Evolutionary conservation across 2,888 invertebrate genomes (phyloP), one percentile per base, ranked within the genome.

Genomic region (Eurytoma californica): DNA sequence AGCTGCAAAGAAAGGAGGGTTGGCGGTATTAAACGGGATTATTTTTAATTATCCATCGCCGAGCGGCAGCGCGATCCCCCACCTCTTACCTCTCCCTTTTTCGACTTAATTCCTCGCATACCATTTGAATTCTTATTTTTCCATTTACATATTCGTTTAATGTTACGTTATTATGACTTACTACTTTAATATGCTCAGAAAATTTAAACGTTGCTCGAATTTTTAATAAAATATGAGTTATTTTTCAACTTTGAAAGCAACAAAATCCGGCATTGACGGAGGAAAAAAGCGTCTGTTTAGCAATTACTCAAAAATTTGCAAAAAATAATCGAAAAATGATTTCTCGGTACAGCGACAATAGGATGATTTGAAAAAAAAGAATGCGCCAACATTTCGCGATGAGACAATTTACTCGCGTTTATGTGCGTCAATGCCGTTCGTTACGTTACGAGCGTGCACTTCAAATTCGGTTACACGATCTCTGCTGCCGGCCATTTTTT

Each of bases 41-140:
- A 89, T 89, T 90, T 89, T 90, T 90, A 90, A 90, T 90, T 89
- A 90, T 89, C 87, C 77, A 72, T 77, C 63, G 72, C 67, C 60
- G 75, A 49, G 67, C 75, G 60, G 66, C 61, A 76, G 75, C 79
- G 67, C 72, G 72, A 80, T 61, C 67, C 66, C 24, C 76, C 18
- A 47, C 28, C 49, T 47, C 58, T 24, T 61, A 57, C 63, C 60
- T 77, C 30, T 55, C 39, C 49, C 39, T 58, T 65, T 58, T 65
- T 69, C 51, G 13, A 39, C 73, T 74, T 63, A 60, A 77, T 77
- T 77, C 55, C 66, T 66, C 70, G 70, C 74, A 74, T 73, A 77
- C 60, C 67, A 74, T 74, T 74, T 61, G 66, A 77, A 74, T 80
- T 74, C 68, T 80, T 76, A 77, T 76, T 80, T 76, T 74, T 74